These are phyloP conservation scores for Tiphia femorata DNA, from an alignment of 2,888 invertebrate genomes.

Conservation along the genomic window DNA sequence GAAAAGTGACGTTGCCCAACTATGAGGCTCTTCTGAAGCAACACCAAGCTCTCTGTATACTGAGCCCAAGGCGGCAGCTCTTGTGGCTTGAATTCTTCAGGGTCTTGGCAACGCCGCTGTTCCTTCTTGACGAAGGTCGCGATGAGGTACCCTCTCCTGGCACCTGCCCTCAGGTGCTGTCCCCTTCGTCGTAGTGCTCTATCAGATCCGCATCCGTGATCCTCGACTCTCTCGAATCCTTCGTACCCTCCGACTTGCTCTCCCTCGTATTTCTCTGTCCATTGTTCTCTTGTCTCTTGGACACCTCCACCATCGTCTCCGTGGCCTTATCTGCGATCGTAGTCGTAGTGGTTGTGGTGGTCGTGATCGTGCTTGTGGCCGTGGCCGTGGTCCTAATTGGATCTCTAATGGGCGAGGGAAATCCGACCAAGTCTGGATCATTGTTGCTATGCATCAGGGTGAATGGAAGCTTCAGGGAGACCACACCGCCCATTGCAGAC, in stretches of 20 bases:
- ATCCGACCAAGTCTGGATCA: conserved; percentile 73
- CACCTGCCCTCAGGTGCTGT: conserved; percentile 60
- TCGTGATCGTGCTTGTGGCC: conserved; percentile 14
- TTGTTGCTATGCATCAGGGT: conserved; percentile 81
- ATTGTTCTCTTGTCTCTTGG: conserved; percentile 29
- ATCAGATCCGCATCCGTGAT: conserved; percentile 57
- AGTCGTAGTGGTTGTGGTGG: neutral
- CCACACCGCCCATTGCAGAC: conserved; percentile 84
- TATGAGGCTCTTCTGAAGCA: conserved; percentile 69
- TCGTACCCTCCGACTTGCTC: too few species aligned
- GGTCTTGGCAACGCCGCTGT: conserved; percentile 36
- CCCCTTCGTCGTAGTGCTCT: conserved; percentile 55
- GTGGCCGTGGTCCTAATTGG: conserved; percentile 11
- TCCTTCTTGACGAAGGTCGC: conserved; percentile 36
- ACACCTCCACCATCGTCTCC: conserved; percentile 26
- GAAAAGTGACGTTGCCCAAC: too few species aligned
- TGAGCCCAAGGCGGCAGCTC: conserved; percentile 65
- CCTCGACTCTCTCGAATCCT: conserved; percentile 36
- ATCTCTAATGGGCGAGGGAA: conserved; percentile 61
- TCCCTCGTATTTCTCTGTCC: too few species aligned
- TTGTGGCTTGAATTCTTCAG: conserved; percentile 45
- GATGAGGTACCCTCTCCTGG: conserved; percentile 53
- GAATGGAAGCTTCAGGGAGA: conserved; percentile 85
- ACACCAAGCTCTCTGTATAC: conserved; percentile 72
- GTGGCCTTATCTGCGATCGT: conserved; percentile 22